A percentile compares a stretch with the other conserved stretches of the same genome.
phyloP scores from a whole-genome alignment of 2,797 vertebrate species.

The Urophycis tenuis region DNA sequence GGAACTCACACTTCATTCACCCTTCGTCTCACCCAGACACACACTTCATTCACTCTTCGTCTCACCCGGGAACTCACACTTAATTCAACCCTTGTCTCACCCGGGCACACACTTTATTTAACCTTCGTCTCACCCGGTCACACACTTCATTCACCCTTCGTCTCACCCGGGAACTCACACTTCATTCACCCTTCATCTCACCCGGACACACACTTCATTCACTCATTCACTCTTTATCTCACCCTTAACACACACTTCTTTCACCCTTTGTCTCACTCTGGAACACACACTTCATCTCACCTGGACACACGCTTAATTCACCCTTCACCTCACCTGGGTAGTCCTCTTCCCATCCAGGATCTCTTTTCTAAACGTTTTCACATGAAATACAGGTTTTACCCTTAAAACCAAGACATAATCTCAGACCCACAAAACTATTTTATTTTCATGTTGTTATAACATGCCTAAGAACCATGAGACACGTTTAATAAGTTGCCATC shows the following conservation, averaged over 20 bases:
- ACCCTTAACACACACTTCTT: not conserved
- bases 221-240: too few species aligned
- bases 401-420: too few species aligned
- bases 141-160: not conserved
- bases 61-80: too few species aligned
- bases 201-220: too few species aligned
- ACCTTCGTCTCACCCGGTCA: not conserved
- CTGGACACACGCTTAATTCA: not conserved
- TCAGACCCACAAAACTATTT: not conserved
- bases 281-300: not conserved
- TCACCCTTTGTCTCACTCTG: not conserved
- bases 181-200: not conserved
- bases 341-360: too few species aligned
- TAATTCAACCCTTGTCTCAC: too few species aligned
- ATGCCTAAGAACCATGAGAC: not conserved
- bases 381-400: not conserved
- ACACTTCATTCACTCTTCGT: too few species aligned
- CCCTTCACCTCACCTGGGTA: not conserved
- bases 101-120: not conserved
- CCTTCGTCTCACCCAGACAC: not conserved
- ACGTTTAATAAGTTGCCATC: too few species aligned
- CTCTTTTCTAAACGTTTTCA: too few species aligned
- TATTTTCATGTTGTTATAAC: not conserved
- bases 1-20: not conserved
- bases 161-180: not conserved